Conservation (phyloP, 2,797 vertebrate genomes). For the Mormyrus proboscirostris region DNA sequence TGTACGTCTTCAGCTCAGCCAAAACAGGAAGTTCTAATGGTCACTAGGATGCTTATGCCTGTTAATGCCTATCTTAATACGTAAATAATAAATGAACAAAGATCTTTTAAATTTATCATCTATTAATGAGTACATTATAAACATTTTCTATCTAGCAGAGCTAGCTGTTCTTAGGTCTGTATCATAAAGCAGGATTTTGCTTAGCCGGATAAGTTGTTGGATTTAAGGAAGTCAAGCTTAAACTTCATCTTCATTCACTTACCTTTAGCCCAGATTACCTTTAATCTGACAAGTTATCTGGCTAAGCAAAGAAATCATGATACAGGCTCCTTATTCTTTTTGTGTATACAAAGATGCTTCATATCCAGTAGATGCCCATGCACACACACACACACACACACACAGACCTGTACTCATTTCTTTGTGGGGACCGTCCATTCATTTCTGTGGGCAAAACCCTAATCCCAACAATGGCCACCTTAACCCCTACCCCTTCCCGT, state of each 20-base stretch:
- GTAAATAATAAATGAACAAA: not conserved
- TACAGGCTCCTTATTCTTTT: not conserved
- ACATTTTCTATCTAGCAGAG: not conserved
- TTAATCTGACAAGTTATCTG: not conserved
- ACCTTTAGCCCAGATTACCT: not conserved
- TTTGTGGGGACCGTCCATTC: not conserved
- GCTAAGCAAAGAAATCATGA: not conserved
- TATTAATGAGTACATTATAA: not conserved
- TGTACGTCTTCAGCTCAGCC: not conserved
- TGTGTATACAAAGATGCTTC: not conserved
- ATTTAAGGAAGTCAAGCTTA: not conserved
- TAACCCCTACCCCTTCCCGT: not conserved
- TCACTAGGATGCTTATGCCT: not conserved
- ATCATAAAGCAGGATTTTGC: not conserved
- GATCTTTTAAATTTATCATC: not conserved
- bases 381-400: not conserved
- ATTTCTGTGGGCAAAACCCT: not conserved
- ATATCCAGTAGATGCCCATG: not conserved
- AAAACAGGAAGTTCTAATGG: not conserved
- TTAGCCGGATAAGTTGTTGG: not conserved
- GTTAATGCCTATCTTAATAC: not conserved
- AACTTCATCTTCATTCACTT: not conserved
- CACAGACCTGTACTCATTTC: not conserved
- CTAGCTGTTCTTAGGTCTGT: not conserved
- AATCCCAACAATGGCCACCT: not conserved